Evolutionary conservation across 2,113 vertebrate species (phyloP), one percentile per base, ranked within the genome.

Genomic region (Tragelaphus buxtoni): DNA sequence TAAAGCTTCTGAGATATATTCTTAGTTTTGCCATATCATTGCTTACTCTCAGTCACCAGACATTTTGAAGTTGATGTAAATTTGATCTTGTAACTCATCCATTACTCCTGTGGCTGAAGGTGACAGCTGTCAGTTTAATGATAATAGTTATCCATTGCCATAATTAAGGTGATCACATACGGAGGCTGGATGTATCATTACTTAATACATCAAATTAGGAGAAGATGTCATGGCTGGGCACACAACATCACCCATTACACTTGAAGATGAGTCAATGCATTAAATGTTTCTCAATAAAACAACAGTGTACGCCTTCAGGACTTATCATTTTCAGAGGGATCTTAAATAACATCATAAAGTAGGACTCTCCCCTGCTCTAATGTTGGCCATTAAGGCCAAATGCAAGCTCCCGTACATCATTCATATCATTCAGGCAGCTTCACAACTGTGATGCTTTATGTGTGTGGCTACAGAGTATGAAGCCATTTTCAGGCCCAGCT

Each of bases 111-210:
- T 65, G 82, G 55, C 32, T 92, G 96, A 96, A 94, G 24, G 95
- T 98, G 97, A 98, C 93, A 98, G 95, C 97, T 98, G 95, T 86
- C 93, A 97, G 45, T 98, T 98, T 98, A 98, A 98, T 97, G 97
- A 96, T 97, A 84, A 94, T 93, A 7, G 2, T 98, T 97, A 97
- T 80, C 94, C 95, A 96, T 96, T 97, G 97, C 96, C 92, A 98
- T 98, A 98, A 98, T 98, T 98, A 98, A 97, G 76, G 47, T 95
- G 60, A 98, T 97, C 58, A 97, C 39, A 97, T 97, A 98, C 97
- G 97, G 95, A 97, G 95, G 88, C 55, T 86, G 89, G 85, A 95
- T 96, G 56, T 96, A 90, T 88, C 61, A 91, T 91, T 97, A 84
- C 49, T 98, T 96, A 95, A 97, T 97, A 86, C 7, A 97, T 96